Conservation (phyloP, 2,797 vertebrate genomes). For the Graptemys geographica region DNA sequence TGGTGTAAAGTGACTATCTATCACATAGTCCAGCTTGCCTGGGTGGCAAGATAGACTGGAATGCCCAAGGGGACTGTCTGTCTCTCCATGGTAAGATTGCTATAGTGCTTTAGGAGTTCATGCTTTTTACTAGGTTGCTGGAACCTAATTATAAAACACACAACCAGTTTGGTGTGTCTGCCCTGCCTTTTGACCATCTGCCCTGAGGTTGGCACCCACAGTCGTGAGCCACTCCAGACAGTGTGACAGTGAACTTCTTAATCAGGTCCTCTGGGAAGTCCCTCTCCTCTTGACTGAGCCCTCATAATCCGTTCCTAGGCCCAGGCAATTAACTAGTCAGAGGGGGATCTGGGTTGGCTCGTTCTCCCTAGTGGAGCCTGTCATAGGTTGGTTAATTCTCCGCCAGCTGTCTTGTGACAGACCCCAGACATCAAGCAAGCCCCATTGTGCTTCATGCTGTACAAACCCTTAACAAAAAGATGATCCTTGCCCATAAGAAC, state of each 20-base stretch:
- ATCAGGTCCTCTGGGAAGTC: not conserved
- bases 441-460: accelerated
- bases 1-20: too few relatives aligned
- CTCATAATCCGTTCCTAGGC: not conserved
- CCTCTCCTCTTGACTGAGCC: not conserved
- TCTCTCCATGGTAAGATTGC: too few relatives aligned
- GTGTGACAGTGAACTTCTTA: not conserved
- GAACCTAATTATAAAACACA: too few relatives aligned
- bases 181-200: too few relatives aligned
- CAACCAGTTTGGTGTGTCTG: too few relatives aligned
- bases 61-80: too few relatives aligned
- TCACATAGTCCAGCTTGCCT: too few relatives aligned
- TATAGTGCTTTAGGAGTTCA: too few relatives aligned
- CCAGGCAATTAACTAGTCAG: not conserved
- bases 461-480: accelerated
- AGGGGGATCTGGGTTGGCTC: not conserved
- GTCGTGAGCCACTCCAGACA: not conserved
- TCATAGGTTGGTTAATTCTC: not conserved
- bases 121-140: too few relatives aligned
- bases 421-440: not conserved
- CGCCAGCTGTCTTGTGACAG: not conserved
- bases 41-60: too few relatives aligned
- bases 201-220: too few relatives aligned
- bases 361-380: not conserved
- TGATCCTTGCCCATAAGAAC: accelerated